These are phyloP conservation scores for Antennarius maculatus DNA, from an alignment of 2,797 vertebrate species.

Conservation along the genomic window DNA sequence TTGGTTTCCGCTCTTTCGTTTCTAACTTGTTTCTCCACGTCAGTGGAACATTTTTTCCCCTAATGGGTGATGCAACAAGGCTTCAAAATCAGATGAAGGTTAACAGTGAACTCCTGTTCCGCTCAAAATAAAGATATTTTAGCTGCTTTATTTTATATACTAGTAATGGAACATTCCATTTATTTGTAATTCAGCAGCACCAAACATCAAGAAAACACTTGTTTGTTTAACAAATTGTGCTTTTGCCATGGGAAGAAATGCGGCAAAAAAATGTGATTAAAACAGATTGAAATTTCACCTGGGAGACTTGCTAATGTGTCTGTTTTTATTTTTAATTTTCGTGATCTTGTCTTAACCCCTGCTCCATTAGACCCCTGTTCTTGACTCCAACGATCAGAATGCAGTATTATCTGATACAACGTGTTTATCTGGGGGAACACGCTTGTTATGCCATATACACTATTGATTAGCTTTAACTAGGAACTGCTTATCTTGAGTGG, in stretches of 20 bases:
- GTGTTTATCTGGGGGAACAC: conserved; percentile 70
- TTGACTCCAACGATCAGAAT: conserved; percentile 67
- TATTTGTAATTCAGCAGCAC: background rate
- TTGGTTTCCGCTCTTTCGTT: too few relatives aligned
- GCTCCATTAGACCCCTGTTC: conserved; percentile 20
- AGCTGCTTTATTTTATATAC: too few relatives aligned
- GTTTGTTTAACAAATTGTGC: conserved; percentile 11
- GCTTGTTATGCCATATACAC: conserved; percentile 72
- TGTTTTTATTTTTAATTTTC: conserved; percentile 53
- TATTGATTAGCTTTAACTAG: conserved; percentile 80
- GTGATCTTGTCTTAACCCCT: conserved; percentile 29
- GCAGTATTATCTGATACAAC: conserved; percentile 81
- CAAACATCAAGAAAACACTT: conserved; percentile 4
- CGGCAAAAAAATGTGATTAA: conserved; percentile 20
- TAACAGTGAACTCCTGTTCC: too few relatives aligned
- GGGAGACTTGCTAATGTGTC: conserved; percentile 31
- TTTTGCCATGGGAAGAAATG: conserved; percentile 24
- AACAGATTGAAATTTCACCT: conserved; percentile 41
- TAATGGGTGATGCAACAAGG: too few relatives aligned
- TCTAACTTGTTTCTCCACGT: too few relatives aligned
- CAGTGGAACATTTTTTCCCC: too few relatives aligned
- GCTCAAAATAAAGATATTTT: too few relatives aligned
- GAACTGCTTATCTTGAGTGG: conserved; percentile 43
- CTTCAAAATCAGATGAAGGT: too few relatives aligned
- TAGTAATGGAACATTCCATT: too few relatives aligned